Evolutionary conservation across 2,113 vertebrate genomes (phyloP).

Genomic region (Grallaria varia): DNA sequence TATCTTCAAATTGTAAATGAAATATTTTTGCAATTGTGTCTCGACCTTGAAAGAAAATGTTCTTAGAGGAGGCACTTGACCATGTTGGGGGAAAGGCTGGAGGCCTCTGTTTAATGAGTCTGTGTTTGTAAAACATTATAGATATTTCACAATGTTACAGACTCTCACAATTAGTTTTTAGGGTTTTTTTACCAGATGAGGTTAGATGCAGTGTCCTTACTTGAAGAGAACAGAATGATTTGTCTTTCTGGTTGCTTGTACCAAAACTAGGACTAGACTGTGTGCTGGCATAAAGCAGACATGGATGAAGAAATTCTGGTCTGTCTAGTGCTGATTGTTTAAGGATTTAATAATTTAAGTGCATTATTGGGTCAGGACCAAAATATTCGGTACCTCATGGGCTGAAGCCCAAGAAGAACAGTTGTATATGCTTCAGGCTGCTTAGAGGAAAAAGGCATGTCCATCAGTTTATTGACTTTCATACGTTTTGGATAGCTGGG

Average conservation of each 20-base stretch:
- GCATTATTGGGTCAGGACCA: conserved; percentile 3
- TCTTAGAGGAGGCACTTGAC: not conserved
- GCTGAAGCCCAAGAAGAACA: not conserved
- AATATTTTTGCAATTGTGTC: not conserved
- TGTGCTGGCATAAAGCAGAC: not conserved
- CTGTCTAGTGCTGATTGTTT: not conserved
- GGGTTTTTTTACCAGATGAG: not conserved
- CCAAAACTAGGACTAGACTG: not conserved
- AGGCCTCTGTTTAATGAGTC: not conserved
- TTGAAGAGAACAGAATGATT: not conserved
- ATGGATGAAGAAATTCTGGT: conserved; percentile 10
- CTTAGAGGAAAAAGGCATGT: not conserved
- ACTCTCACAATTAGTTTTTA: not conserved
- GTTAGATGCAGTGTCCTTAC: not conserved
- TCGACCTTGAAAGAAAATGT: not conserved
- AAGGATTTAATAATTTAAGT: conserved; percentile 38
- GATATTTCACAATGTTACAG: not conserved
- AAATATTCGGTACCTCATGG: not conserved
- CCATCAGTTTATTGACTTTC: not conserved
- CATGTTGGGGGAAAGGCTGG: not conserved
- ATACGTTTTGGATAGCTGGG: not conserved
- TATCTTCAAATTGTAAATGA: not conserved
- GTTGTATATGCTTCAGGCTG: not conserved
- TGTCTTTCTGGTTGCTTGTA: not conserved
- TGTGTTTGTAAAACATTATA: not conserved